A percentile compares a stretch with the other conserved stretches of the same genome.
Evolutionary conservation across 1,140 invertebrate species (phyloP).

Genomic region (Leptopilina boulardi): DNA sequence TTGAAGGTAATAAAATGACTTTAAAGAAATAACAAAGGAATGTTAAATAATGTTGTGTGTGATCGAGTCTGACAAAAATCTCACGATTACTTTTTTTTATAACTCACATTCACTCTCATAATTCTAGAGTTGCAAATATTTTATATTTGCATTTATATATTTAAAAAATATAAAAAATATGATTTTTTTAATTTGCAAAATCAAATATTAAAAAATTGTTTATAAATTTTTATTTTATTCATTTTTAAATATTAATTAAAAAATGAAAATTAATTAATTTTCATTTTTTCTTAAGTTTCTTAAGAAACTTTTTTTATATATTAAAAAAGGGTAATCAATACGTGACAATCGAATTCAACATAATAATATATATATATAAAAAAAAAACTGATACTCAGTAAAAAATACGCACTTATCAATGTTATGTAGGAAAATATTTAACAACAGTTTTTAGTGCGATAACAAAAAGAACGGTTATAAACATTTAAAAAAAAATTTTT

Average conservation of each 20-base stretch:
- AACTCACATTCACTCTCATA: slow-evolving; percentile 4
- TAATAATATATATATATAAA: neutral
- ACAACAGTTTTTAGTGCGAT: slow-evolving; percentile 10
- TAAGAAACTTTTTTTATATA: too few relatives aligned
- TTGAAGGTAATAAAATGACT: neutral
- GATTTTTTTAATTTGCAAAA: neutral
- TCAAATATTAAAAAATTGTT: too few relatives aligned
- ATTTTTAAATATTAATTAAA: too few relatives aligned
- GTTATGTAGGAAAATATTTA: slow-evolving; percentile 2
- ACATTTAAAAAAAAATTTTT: too few relatives aligned
- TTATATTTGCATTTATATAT: too few relatives aligned
- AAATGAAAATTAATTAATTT: too few relatives aligned
- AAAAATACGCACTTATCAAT: slow-evolving; percentile 5
- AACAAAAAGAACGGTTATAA: neutral
- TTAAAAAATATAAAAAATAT: neutral
- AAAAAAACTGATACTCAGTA: neutral
- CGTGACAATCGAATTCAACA: neutral
- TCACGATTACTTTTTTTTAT: slow-evolving; percentile 3
- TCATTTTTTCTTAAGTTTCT: too few relatives aligned
- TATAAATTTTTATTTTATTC: too few relatives aligned
- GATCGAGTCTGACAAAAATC: slow-evolving; percentile 5
- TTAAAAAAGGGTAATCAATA: too few relatives aligned
- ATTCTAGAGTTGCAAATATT: neutral
- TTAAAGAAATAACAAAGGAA: neutral
- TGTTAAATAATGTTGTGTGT: neutral